phyloP scores from a whole-genome alignment of 2,113 vertebrate genomes.

The Pangasianodon hypophthalmus region DNA sequence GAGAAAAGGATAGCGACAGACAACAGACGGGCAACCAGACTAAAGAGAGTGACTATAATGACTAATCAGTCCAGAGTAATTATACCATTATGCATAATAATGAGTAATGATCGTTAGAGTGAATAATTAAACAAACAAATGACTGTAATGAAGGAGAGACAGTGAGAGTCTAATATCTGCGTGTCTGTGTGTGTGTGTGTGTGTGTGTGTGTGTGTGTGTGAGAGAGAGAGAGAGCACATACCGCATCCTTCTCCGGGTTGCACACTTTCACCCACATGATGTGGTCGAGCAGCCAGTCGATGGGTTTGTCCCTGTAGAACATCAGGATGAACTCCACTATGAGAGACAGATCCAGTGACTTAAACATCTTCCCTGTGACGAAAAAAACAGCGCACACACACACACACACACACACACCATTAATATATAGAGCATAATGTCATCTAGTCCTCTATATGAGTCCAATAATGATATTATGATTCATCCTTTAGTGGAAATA shows the following conservation, averaged over 20 bases:
- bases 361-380: conserved; percentile 96
- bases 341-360: conserved; percentile 92
- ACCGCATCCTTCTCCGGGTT: conserved; percentile 98
- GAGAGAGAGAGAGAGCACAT: conserved; percentile 54
- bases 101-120: conserved; percentile 14
- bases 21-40: background rate
- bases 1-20: background rate
- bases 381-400: background rate
- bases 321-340: conserved; percentile 99
- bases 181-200: background rate
- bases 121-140: conserved; percentile 21
- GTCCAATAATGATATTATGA: background rate
- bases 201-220: background rate
- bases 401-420: conserved; percentile 14
- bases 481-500: conserved; percentile 18
- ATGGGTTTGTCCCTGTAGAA: conserved; percentile 99
- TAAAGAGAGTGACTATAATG: conserved; percentile 19
- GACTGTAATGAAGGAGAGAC: background rate
- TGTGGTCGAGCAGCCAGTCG: conserved; percentile 98
- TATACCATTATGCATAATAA: conserved; percentile 33
- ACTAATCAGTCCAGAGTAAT: conserved; percentile 26
- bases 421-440: conserved; percentile 2
- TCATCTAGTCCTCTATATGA: background rate
- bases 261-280: conserved; percentile 99
- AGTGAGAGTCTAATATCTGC: background rate